A percentile compares a stretch with the other conserved stretches of the same genome.
These are phyloP conservation scores for Phyllotreta striolata DNA, from an alignment of 2,888 invertebrate species.

Conservation along the genomic window DNA sequence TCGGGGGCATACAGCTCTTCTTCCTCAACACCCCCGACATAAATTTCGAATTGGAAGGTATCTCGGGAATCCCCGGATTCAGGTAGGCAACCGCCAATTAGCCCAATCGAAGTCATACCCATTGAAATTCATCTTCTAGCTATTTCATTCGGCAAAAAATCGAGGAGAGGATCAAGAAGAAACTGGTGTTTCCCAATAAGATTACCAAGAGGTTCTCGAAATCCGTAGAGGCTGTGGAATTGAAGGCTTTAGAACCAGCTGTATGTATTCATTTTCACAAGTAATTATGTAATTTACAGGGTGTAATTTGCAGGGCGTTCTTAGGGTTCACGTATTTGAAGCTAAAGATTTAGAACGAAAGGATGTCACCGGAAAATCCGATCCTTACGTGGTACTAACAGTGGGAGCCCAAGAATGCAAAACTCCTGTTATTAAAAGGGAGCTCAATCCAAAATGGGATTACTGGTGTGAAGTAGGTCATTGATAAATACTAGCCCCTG, in stretches of 20 bases:
- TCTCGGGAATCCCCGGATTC: slow-evolving; percentile 93
- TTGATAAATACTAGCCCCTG: background rate
- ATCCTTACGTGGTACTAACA: slow-evolving; percentile 89
- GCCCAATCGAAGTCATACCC: no score
- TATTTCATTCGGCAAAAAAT: slow-evolving; percentile 51
- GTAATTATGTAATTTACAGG: slow-evolving; percentile 73
- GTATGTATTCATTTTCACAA: slow-evolving; percentile 63
- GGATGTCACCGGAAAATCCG: slow-evolving; percentile 93
- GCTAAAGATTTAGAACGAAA: slow-evolving; percentile 94
- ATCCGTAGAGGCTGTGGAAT: slow-evolving; percentile 77
- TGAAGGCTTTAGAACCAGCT: slow-evolving; percentile 91
- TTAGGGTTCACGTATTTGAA: slow-evolving; percentile 91
- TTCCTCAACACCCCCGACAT: slow-evolving; percentile 94
- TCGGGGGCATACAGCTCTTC: slow-evolving; percentile 93
- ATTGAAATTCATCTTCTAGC: slow-evolving; percentile 38
- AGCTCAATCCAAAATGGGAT: slow-evolving; percentile 95
- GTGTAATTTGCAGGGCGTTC: slow-evolving; percentile 80
- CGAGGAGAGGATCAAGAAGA: slow-evolving; percentile 59
- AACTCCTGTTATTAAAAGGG: slow-evolving; percentile 90
- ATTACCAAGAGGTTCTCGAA: slow-evolving; percentile 86
- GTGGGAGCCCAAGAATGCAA: slow-evolving; percentile 92
- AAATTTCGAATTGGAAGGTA: slow-evolving; percentile 94
- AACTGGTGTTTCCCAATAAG: slow-evolving; percentile 95
- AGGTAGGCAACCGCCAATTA: slow-evolving; percentile 64
- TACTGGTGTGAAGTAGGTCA: slow-evolving; percentile 90